Evolutionary conservation across 2,113 vertebrate species (phyloP), one percentile per base, ranked within the genome.

Genomic region (Lutjanus erythropterus): DNA sequence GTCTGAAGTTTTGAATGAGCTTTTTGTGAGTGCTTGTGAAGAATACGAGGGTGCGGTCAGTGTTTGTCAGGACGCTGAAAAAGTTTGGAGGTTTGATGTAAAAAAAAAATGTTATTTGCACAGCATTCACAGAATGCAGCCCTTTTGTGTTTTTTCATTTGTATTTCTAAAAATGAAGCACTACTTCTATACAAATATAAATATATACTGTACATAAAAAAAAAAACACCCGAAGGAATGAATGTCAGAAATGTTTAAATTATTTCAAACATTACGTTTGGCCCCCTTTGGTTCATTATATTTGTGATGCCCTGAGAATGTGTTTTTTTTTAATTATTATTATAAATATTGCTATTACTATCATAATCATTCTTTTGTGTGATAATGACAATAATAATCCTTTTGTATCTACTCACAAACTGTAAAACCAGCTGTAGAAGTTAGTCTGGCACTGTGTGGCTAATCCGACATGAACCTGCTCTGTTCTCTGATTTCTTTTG

Each of bases 231-330:
- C 71, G 91, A 93, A 92, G 86, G 86, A 86, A 86, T 91, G 89
- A 88, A 90, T 91, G 83, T 94, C 88, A 87, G 59, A 91, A 89
- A 89, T 85, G 81, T 91, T 97, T 97, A 97, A 97, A 89, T 94
- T 90, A 93, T 93, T 93, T 89, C 78, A 91, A 91, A 90, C 83
- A 74, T 87, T 64, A 75, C 35, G 71, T 92, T 92, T 89, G 61
- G 67, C 75, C 69, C 89, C 96, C 92, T 95, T 89, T 95, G 94
- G 95, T 95, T 97, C 93, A 94, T 95, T 78, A 77, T 96, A 93
- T 92, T 94, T 96, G 96, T 95, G 95, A 95, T 94, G 91, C 96
- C 95, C 95, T 94, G 93, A 93, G 89, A 96, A 96, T 96, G 95
- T 97, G 59, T 87, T 77, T 71, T 75, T 83, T 80, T 70, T 85